These are phyloP conservation scores for Drosophila neotestacea DNA, from an alignment of 2,888 invertebrate genomes.

Conservation along the genomic window DNA sequence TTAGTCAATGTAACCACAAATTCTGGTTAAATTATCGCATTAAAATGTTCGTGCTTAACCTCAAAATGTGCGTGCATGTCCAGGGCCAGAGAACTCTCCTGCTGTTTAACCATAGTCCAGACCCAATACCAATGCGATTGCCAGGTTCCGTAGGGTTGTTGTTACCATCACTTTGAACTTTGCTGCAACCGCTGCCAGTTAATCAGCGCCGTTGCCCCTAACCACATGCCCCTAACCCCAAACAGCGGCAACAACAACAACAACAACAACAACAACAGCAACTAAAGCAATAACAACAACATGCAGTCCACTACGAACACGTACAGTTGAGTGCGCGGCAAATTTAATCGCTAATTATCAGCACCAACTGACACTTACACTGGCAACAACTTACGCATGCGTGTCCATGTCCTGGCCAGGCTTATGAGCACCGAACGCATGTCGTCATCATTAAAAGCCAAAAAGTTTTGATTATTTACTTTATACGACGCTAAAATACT, in stretches of 20 bases:
- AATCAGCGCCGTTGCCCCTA: conserved; percentile 67
- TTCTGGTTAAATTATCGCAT: conserved; percentile 85
- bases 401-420: conserved; percentile 66
- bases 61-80: conserved; percentile 76
- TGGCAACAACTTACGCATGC: conserved; percentile 81
- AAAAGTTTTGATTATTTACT: not conserved
- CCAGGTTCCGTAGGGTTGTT: conserved; percentile 23
- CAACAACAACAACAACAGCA: conserved; percentile 12
- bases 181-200: conserved; percentile 74
- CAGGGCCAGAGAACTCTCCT: conserved; percentile 41
- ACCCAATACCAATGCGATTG: not conserved
- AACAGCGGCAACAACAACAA: conserved; percentile 25
- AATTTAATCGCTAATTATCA: conserved; percentile 81
- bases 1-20: conserved; percentile 85
- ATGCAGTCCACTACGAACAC: conserved; percentile 21
- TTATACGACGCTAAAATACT: conserved; percentile 38
- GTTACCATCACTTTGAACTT: conserved; percentile 63
- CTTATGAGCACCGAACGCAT: conserved; percentile 66
- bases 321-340: conserved; percentile 70
- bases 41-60: conserved; percentile 84
- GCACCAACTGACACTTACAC: conserved; percentile 79
- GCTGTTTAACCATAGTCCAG: conserved; percentile 44
- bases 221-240: conserved; percentile 59
- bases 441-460: conserved; percentile 60
- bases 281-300: conserved; percentile 2